Evolutionary conservation across 2,888 invertebrate species (phyloP).

Genomic region (Diaprepes abbreviatus): DNA sequence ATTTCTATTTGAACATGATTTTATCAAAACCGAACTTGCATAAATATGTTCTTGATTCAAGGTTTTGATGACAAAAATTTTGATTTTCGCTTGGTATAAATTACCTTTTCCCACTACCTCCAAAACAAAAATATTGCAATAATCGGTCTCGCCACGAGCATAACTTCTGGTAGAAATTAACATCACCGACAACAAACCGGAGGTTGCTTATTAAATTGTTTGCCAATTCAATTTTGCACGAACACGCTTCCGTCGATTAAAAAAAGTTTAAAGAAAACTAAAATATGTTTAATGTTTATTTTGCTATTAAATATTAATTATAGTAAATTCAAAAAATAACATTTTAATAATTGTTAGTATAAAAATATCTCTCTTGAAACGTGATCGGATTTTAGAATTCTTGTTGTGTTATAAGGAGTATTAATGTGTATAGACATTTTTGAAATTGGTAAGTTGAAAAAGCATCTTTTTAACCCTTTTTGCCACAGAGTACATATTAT

Average conservation of each 20-base stretch:
- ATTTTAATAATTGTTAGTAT: neutral
- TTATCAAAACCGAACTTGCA: too few relatives aligned
- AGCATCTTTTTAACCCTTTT: too few relatives aligned
- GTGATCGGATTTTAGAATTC: neutral
- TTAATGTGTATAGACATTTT: neutral
- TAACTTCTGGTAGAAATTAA: constrained; percentile 28
- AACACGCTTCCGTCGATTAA: constrained; percentile 33
- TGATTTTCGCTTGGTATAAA: constrained; percentile 12
- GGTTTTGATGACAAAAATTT: constrained; percentile 1
- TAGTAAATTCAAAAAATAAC: neutral
- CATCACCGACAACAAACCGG: constrained; percentile 25
- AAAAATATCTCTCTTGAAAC: neutral
- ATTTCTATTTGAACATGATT: too few relatives aligned
- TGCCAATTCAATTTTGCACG: constrained; percentile 30
- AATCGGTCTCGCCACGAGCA: constrained; percentile 2
- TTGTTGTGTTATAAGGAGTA: constrained; percentile 1
- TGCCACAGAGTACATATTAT: too few relatives aligned
- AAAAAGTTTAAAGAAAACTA: constrained; percentile 4
- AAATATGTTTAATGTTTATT: constrained; percentile 20
- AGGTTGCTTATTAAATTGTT: constrained; percentile 39
- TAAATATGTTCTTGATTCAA: too few relatives aligned
- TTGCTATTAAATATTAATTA: constrained; percentile 22
- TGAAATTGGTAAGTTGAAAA: neutral
- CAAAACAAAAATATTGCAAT: constrained; percentile 20
- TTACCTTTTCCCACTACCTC: constrained; percentile 17